Percentiles rank a stretch among this genome's conserved stretches.
phyloP scores from a whole-genome alignment of 1,140 invertebrate genomes.

The Saccostrea echinata region DNA sequence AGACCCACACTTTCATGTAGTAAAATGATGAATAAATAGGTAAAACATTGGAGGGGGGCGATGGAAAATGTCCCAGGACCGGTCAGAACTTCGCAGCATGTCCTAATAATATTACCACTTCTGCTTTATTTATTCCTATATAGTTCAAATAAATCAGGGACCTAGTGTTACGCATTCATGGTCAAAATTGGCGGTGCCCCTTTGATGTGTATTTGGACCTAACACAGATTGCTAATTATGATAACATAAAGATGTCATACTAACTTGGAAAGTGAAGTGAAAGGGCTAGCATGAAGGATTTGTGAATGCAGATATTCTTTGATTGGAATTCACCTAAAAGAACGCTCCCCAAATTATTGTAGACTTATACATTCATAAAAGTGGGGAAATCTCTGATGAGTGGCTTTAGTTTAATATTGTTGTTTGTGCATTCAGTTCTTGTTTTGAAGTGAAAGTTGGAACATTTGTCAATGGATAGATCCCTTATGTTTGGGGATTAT shows the following conservation, averaged over 20 bases:
- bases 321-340: slow-evolving; percentile 5
- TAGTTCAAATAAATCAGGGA: neutral
- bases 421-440: neutral
- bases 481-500: neutral
- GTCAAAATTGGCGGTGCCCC: neutral
- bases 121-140: neutral
- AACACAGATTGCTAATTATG: slow-evolving; percentile 10
- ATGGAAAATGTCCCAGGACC: neutral
- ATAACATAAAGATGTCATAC: neutral
- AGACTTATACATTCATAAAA: neutral
- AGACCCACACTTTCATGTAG: neutral
- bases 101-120: neutral
- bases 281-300: neutral
- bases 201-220: neutral
- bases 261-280: neutral
- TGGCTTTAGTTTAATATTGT: neutral
- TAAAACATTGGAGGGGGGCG: neutral
- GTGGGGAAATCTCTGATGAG: neutral
- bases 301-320: neutral
- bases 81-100: neutral
- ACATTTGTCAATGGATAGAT: neutral
- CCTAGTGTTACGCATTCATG: neutral
- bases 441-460: neutral
- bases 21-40: neutral
- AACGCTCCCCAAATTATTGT: neutral